phyloP scores from a whole-genome alignment of 2,113 vertebrate genomes.

The Uropsilus gracilis region DNA sequence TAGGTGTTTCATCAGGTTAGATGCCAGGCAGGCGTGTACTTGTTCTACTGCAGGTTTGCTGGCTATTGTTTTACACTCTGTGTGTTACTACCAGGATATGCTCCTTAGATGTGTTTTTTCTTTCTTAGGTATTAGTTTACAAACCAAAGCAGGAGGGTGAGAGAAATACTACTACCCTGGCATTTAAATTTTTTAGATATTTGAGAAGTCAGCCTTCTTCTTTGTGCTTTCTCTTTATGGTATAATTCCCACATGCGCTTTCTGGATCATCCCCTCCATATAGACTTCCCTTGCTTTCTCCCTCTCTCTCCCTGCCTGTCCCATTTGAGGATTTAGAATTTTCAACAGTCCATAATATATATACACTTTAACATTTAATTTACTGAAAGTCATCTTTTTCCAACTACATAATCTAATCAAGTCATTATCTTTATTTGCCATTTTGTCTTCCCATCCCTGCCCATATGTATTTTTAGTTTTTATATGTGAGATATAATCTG shows the following conservation, averaged over 20 bases:
- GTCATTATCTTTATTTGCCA: conserved; percentile 28
- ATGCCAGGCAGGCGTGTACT: background rate
- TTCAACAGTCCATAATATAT: conserved; percentile 1
- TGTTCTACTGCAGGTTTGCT: background rate
- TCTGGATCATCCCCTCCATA: background rate
- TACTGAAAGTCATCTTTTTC: conserved; percentile 7
- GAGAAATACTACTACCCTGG: background rate
- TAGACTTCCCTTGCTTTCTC: background rate
- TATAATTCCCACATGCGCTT: background rate
- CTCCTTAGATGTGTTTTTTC: conserved; percentile 15
- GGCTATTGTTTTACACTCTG: background rate
- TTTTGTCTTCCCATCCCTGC: background rate
- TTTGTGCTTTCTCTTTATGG: conserved; percentile 30
- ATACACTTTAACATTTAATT: background rate
- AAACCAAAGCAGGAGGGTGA: background rate
- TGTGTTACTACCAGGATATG: background rate
- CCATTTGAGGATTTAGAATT: background rate
- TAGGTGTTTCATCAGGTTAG: background rate
- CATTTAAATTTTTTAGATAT: background rate
- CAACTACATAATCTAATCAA: background rate
- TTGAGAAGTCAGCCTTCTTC: background rate
- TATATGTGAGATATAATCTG: background rate
- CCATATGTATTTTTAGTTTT: conserved; percentile 37
- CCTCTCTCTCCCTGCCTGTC: background rate
- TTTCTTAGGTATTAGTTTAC: background rate